Evolutionary conservation across 2,888 invertebrate species (phyloP).

Genomic region (Dilophus febrilis): DNA sequence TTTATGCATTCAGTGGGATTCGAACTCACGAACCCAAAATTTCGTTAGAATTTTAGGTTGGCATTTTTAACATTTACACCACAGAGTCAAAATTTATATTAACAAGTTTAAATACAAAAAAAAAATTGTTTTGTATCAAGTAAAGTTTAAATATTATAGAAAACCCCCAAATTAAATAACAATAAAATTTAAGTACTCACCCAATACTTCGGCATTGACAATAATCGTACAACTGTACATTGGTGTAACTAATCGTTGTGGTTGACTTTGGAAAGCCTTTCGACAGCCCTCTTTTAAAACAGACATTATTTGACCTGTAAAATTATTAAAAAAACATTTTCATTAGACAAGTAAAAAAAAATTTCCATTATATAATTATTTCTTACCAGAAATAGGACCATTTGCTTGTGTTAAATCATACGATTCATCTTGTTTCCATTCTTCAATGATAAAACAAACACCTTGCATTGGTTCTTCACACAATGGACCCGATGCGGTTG

Average conservation of each 20-base stretch:
- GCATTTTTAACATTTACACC: too few species aligned
- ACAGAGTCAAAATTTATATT: too few species aligned
- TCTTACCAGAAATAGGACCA: constrained; percentile 37
- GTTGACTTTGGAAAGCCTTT: constrained; percentile 73
- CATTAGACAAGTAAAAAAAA: background rate
- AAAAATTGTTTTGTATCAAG: too few species aligned
- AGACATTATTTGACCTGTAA: constrained; percentile 76
- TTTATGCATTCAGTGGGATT: too few species aligned
- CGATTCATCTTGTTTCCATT: constrained; percentile 47
- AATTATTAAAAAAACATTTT: background rate
- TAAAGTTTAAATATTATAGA: too few species aligned
- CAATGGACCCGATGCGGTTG: constrained; percentile 75
- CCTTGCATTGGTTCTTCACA: constrained; percentile 97
- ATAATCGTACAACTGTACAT: constrained; percentile 77
- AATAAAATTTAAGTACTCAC: too few species aligned
- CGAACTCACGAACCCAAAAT: too few species aligned
- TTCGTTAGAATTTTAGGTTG: too few species aligned
- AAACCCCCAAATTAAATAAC: too few species aligned
- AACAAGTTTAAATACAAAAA: too few species aligned
- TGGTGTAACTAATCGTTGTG: constrained; percentile 83
- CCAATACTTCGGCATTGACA: constrained; percentile 73
- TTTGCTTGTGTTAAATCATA: constrained; percentile 23
- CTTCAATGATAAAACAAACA: constrained; percentile 76
- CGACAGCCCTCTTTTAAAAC: constrained; percentile 75
- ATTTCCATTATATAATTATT: background rate